A percentile compares a stretch with the other conserved stretches of the same genome.
Conservation (phyloP, 2,113 vertebrate species). For the Colistium nudipinnis region DNA sequence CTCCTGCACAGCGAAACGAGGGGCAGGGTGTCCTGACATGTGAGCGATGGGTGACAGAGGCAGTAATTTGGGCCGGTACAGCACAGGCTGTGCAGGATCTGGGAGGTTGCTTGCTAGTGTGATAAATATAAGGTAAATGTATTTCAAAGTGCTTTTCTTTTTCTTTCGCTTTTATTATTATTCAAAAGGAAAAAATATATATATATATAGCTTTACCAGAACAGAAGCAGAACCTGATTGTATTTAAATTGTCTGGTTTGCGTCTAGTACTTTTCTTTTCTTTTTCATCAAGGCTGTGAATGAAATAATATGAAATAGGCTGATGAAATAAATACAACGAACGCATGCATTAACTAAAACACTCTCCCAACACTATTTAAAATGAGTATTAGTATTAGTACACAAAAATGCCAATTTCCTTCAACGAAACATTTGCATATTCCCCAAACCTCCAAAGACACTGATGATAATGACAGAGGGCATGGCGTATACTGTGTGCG, state of each 20-base stretch:
- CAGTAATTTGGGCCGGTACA: constrained; percentile 62
- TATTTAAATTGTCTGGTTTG: background rate
- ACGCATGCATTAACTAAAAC: background rate
- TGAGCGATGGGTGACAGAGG: constrained; percentile 65
- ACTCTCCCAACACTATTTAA: background rate
- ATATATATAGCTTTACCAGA: background rate
- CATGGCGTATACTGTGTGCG: background rate
- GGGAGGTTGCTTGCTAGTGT: constrained; percentile 17
- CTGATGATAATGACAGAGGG: constrained; percentile 31
- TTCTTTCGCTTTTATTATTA: too few relatives aligned
- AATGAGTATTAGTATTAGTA: too few relatives aligned
- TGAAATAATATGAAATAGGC: background rate
- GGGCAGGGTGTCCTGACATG: constrained; percentile 62
- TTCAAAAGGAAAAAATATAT: constrained; percentile 2
- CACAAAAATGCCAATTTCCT: constrained; percentile 30
- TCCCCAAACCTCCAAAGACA: constrained; percentile 21
- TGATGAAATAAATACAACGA: background rate
- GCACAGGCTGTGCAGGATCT: constrained; percentile 42
- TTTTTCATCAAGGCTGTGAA: background rate
- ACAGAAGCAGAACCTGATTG: background rate
- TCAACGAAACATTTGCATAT: constrained; percentile 22
- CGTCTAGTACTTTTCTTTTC: background rate
- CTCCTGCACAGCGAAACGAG: constrained; percentile 56
- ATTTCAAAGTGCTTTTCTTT: constrained; percentile 7
- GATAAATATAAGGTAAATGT: constrained; percentile 8